Evolutionary conservation across 1,140 invertebrate genomes (phyloP).

Genomic region (Hormaphis cornu): DNA sequence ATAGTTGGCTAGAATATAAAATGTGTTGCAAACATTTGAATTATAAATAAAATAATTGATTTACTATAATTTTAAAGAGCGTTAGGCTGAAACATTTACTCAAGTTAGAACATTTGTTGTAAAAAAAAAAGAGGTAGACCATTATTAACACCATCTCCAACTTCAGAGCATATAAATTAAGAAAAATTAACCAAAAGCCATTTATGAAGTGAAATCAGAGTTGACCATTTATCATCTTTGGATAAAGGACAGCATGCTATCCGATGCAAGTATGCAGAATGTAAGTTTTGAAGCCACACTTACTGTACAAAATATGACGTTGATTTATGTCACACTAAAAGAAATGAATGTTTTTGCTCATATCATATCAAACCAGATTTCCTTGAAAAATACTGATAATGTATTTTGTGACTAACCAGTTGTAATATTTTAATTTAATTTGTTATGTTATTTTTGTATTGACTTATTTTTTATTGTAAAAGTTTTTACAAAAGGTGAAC

Average conservation of each 20-base stretch:
- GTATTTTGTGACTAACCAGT: too few relatives aligned
- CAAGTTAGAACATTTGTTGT: neutral
- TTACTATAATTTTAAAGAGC: neutral
- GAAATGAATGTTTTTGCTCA: neutral
- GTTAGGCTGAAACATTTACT: neutral
- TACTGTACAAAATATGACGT: neutral
- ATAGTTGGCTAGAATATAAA: neutral
- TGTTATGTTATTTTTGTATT: too few relatives aligned
- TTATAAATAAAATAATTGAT: neutral
- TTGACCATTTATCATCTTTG: neutral
- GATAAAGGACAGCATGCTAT: neutral
- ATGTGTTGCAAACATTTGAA: neutral
- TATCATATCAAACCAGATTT: neutral
- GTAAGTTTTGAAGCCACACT: neutral
- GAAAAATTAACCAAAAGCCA: neutral
- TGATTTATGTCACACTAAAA: neutral
- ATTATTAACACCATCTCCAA: neutral
- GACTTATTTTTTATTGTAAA: too few relatives aligned
- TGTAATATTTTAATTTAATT: too few relatives aligned
- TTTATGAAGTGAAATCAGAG: neutral
- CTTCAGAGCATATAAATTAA: neutral
- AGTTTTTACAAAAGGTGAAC: too few relatives aligned
- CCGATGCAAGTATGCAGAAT: neutral
- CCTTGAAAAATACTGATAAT: too few relatives aligned
- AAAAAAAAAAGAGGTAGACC: neutral